phyloP scores from a whole-genome alignment of 92 coral and sea anemone species.

The Galaxea fascicularis region DNA sequence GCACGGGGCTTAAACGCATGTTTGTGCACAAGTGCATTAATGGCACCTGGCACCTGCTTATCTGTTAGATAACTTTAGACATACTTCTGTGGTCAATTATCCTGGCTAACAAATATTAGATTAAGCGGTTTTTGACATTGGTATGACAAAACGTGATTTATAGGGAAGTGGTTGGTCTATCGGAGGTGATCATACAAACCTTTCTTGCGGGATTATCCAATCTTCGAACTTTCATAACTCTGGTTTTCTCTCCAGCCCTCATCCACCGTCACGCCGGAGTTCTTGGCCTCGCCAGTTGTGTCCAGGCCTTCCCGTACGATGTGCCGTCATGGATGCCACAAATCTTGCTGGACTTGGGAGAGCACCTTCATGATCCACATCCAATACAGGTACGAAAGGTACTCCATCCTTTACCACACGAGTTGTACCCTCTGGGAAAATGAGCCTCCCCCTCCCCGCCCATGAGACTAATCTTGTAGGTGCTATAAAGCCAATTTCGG shows the following conservation, averaged over 20 bases:
- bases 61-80: no score
- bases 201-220: not conserved
- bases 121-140: not conserved
- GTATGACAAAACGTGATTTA: not conserved
- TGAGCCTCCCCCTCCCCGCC: not conserved
- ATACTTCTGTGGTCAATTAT: no score
- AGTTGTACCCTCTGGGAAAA: not conserved
- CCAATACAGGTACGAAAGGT: slow-evolving; percentile 78
- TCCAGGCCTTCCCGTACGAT: slow-evolving; percentile 96
- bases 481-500: no score
- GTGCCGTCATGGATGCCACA: slow-evolving; percentile 98
- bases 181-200: not conserved
- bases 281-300: slow-evolving; percentile 93
- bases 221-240: not conserved
- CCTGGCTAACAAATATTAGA: no score
- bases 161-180: not conserved
- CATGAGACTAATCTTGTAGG: not conserved
- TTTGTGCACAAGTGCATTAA: no score
- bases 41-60: no score
- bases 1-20: no score
- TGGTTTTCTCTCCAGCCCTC: slow-evolving; percentile 43
- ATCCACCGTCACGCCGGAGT: slow-evolving; percentile 96
- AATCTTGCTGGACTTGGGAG: slow-evolving; percentile 89
- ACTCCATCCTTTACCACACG: not conserved
- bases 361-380: slow-evolving; percentile 94